Conservation (phyloP, 2,113 vertebrate genomes). For the Picathartes gymnocephalus region DNA sequence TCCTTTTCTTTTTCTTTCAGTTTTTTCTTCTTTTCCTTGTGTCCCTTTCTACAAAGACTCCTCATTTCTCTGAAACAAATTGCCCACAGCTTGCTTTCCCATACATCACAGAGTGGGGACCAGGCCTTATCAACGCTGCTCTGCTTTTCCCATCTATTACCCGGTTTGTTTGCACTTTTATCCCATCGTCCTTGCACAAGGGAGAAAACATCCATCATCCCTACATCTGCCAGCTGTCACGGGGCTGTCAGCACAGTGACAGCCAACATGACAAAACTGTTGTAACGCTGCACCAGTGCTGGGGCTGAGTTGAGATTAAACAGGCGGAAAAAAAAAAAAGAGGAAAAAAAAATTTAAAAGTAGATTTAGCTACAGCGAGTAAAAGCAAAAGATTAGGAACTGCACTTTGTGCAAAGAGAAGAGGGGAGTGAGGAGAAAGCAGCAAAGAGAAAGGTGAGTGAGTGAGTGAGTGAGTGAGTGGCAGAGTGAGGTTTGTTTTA, state of each 20-base stretch:
- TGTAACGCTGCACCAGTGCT: constrained; percentile 52
- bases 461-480: background rate
- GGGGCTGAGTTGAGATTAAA: constrained; percentile 64
- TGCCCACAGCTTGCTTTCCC: constrained; percentile 80
- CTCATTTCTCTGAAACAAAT: constrained; percentile 94
- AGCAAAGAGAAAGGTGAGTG: background rate
- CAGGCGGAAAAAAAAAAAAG: background rate
- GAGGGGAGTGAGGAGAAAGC: background rate
- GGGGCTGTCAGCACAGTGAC: constrained; percentile 65
- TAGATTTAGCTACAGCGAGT: background rate
- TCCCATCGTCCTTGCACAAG: constrained; percentile 90
- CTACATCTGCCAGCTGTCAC: constrained; percentile 80
- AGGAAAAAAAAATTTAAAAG: background rate
- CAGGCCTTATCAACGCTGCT: constrained; percentile 81
- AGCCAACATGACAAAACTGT: constrained; percentile 80
- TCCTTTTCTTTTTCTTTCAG: background rate
- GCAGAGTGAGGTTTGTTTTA: background rate
- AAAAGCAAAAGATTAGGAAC: background rate
- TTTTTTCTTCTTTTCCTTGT: background rate
- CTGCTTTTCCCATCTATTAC: constrained; percentile 91
- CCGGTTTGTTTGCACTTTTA: constrained; percentile 94
- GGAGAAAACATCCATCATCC: constrained; percentile 88
- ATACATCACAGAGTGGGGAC: constrained; percentile 87
- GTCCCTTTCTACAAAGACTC: constrained; percentile 65
- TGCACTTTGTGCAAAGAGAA: background rate